Conservation (phyloP, 2,113 vertebrate genomes). For the Myrmecobius fasciatus region DNA sequence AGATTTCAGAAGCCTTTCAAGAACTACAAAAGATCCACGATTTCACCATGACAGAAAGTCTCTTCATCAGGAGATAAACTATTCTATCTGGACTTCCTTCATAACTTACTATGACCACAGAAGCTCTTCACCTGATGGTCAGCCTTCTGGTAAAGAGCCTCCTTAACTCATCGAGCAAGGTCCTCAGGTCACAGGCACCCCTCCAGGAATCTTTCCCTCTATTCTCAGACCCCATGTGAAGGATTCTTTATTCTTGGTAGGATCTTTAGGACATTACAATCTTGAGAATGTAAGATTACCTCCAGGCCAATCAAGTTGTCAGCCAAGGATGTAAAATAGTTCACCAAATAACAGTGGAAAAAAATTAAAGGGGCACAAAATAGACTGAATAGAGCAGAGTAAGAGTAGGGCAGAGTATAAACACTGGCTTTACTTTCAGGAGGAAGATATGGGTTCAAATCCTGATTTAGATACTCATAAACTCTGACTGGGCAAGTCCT, state of each 20-base stretch:
- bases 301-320: background rate
- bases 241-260: background rate
- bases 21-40: background rate
- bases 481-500: background rate
- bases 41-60: background rate
- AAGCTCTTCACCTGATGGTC: background rate
- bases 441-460: background rate
- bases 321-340: background rate
- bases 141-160: background rate
- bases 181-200: background rate
- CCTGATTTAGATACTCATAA: background rate
- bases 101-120: background rate
- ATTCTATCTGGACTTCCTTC: background rate
- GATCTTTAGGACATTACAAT: background rate
- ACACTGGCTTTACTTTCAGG: background rate
- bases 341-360: background rate
- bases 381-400: background rate
- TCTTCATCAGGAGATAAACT: background rate
- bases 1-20: background rate
- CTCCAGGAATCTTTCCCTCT: background rate
- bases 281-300: background rate
- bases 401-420: background rate
- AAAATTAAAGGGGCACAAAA: background rate
- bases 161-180: background rate
- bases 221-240: background rate